phyloP scores from a whole-genome alignment of 2,113 vertebrate genomes.

The Paracanthobrama guichenoti region DNA sequence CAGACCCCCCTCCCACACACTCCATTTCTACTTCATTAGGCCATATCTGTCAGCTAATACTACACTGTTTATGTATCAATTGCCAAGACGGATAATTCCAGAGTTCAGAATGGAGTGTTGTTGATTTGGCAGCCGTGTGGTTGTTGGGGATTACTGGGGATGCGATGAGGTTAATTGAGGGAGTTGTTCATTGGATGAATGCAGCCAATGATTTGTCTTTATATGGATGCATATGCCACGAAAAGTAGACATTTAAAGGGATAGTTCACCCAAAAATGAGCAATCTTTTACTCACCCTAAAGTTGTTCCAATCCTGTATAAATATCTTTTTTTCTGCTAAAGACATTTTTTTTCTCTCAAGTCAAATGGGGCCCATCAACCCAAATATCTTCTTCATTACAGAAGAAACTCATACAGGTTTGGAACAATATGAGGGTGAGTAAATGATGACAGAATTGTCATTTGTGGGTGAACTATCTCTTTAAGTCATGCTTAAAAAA shows the following conservation, averaged over 20 bases:
- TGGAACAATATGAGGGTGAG: neutral
- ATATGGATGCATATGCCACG: neutral
- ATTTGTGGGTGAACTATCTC: neutral
- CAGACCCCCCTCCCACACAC: conserved; percentile 77
- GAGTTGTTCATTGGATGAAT: neutral
- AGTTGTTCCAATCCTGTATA: neutral
- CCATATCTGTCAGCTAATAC: conserved; percentile 59
- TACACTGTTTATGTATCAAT: conserved; percentile 68
- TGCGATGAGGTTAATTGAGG: conserved; percentile 21
- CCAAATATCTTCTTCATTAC: too few species aligned
- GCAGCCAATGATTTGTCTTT: neutral
- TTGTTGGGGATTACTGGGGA: conserved; percentile 43
- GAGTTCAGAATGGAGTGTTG: conserved; percentile 35
- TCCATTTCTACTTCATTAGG: conserved; percentile 76
- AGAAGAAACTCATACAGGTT: too few species aligned
- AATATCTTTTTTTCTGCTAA: neutral
- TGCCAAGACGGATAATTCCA: conserved; percentile 60
- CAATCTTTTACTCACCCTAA: neutral
- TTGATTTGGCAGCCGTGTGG: conserved; percentile 37
- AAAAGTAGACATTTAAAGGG: neutral
- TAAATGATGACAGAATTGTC: neutral
- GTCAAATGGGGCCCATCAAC: neutral
- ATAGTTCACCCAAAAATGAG: neutral
- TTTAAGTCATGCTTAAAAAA: too few species aligned
- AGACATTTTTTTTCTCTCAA: too few species aligned